Percentiles rank a stretch among this genome's conserved stretches.
Conservation (phyloP, 2,113 vertebrate species). For the Pongo abelii region DNA sequence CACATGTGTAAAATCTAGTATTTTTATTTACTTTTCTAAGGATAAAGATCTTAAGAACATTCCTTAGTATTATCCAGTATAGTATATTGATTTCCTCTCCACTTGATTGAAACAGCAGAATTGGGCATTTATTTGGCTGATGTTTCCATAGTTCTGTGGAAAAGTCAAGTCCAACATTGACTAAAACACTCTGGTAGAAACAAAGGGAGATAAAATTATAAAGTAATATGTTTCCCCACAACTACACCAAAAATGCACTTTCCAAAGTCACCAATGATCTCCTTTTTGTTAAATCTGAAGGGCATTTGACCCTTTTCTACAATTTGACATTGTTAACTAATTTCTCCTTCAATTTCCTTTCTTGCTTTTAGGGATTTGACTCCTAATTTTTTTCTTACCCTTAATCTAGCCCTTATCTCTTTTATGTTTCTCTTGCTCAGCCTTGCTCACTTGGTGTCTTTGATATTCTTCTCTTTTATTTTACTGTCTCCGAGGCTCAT, state of each 20-base stretch:
- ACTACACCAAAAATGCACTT: not conserved
- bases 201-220: not conserved
- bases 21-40: not conserved
- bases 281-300: not conserved
- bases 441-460: not conserved
- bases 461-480: not conserved
- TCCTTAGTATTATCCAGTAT: not conserved
- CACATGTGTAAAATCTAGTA: not conserved
- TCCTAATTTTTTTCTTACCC: not conserved
- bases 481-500: not conserved
- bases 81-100: not conserved
- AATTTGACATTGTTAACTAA: not conserved
- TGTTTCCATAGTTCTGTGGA: not conserved
- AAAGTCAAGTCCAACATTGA: not conserved
- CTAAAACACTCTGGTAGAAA: not conserved
- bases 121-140: not conserved
- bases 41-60: not conserved
- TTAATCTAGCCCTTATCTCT: not conserved
- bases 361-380: not conserved
- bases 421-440: not conserved
- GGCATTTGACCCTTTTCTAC: not conserved
- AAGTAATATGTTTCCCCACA: not conserved
- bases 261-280: not conserved
- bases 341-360: not conserved
- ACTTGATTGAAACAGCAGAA: not conserved